Evolutionary conservation across 2,888 invertebrate species (phyloP).

Genomic region (Acleris holmiana): DNA sequence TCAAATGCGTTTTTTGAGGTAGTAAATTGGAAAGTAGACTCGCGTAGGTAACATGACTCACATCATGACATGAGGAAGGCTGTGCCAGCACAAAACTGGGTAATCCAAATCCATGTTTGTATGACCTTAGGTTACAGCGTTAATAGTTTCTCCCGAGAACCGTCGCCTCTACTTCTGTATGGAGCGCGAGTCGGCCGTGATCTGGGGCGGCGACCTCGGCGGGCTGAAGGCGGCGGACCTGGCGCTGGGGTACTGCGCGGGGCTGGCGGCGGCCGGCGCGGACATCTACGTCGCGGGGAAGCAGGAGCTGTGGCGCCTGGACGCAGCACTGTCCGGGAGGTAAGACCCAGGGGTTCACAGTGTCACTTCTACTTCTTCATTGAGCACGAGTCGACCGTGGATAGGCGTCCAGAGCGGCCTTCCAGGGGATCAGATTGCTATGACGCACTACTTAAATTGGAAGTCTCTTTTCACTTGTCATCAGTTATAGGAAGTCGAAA

Average conservation of each 20-base stretch:
- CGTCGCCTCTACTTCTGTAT: constrained; percentile 85
- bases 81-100: no score
- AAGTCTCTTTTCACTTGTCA: no score
- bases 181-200: constrained; percentile 64
- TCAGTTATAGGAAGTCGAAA: no score
- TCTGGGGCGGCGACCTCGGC: constrained; percentile 82
- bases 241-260: constrained; percentile 78
- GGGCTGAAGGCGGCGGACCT: constrained; percentile 77
- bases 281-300: constrained; percentile 80
- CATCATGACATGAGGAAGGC: no score
- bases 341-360: not conserved
- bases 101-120: not conserved
- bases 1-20: no score
- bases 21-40: no score
- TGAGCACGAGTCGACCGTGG: no score
- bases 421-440: no score
- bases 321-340: not conserved
- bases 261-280: constrained; percentile 88
- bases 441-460: no score
- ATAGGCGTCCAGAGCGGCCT: no score
- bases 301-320: constrained; percentile 15
- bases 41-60: no score
- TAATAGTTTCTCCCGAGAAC: constrained; percentile 87
- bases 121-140: constrained; percentile 74
- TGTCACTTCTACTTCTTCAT: no score